Evolutionary conservation across 2,113 vertebrate genomes (phyloP).

Genomic region (Sturnus vulgaris): DNA sequence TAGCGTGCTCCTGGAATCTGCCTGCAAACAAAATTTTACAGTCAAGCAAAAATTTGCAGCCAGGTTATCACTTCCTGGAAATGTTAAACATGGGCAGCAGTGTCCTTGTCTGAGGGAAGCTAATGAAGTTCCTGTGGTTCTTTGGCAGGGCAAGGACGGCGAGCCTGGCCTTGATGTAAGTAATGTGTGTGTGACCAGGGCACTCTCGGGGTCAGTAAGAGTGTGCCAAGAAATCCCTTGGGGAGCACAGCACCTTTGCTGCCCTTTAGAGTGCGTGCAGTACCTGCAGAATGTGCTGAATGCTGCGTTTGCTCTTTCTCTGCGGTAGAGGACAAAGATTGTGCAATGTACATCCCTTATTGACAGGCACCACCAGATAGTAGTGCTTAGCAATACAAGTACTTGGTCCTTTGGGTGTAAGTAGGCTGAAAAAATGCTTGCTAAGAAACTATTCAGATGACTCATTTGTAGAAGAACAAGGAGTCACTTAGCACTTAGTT

Average conservation of each 20-base stretch:
- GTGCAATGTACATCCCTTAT: neutral
- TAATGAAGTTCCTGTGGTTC: constrained; percentile 73
- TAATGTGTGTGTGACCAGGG: constrained; percentile 52
- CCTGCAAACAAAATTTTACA: neutral
- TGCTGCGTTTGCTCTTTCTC: neutral
- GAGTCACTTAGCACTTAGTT: neutral
- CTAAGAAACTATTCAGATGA: neutral
- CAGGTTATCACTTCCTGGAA: constrained; percentile 15
- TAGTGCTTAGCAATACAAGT: neutral
- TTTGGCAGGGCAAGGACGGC: constrained; percentile 90
- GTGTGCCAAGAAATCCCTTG: neutral
- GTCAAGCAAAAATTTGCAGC: neutral
- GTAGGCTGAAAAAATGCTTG: neutral
- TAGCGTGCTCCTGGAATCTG: neutral
- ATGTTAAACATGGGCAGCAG: neutral
- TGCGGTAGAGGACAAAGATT: neutral
- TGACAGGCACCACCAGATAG: neutral
- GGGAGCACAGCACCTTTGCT: neutral
- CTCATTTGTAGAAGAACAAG: neutral
- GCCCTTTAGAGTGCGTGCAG: neutral
- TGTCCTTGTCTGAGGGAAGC: neutral
- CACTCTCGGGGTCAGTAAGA: constrained; percentile 35
- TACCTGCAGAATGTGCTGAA: neutral
- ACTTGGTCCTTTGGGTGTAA: neutral
- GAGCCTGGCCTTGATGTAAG: constrained; percentile 97